A percentile compares a stretch with the other conserved stretches of the same genome.
Conservation (phyloP, 1,140 invertebrate genomes). For the Phocides pigmalion region DNA sequence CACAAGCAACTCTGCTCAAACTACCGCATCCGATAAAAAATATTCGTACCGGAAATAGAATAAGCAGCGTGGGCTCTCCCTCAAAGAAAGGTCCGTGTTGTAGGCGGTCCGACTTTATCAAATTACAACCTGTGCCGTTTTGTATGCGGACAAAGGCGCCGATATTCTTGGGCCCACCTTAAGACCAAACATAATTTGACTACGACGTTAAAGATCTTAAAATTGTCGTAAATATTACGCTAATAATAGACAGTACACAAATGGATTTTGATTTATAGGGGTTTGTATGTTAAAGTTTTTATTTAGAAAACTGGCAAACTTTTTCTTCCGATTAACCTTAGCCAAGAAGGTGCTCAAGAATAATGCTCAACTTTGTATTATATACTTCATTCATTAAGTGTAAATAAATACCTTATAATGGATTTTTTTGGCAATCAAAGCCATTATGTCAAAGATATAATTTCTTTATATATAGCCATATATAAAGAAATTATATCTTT, state of each 20-base stretch:
- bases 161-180: conserved; percentile 50
- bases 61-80: conserved; percentile 61
- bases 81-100: conserved; percentile 68
- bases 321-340: too few species aligned
- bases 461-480: too few species aligned
- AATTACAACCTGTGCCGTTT: conserved; percentile 80
- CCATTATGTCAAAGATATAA: too few species aligned
- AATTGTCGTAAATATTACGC: conserved; percentile 23
- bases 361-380: too few species aligned
- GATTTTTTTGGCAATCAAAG: too few species aligned
- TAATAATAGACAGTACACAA: neutral
- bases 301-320: too few species aligned
- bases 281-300: neutral
- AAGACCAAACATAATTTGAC: conserved; percentile 46
- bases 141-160: conserved; percentile 71
- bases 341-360: too few species aligned
- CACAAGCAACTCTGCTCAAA: neutral
- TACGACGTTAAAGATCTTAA: conserved; percentile 28
- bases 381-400: too few species aligned
- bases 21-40: conserved; percentile 27
- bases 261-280: neutral
- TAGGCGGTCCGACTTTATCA: conserved; percentile 78
- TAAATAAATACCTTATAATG: too few species aligned
- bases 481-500: too few species aligned
- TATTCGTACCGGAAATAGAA: neutral